phyloP scores from a whole-genome alignment of 2,888 invertebrate species.

The Spatulosminthurus flaviceps region DNA sequence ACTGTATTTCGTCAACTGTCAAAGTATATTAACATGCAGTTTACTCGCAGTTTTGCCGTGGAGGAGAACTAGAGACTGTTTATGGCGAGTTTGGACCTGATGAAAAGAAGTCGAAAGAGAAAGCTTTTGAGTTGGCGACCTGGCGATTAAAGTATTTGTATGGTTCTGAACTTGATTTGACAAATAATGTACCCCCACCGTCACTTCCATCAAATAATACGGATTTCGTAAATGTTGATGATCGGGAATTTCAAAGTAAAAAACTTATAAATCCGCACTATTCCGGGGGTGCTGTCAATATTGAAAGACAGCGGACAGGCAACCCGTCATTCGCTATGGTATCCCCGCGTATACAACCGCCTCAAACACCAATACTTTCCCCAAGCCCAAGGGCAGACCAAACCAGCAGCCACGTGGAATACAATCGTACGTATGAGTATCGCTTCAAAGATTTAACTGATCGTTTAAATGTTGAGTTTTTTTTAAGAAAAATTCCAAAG shows the following conservation, averaged over 20 bases:
- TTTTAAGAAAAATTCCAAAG: slow-evolving; percentile 25
- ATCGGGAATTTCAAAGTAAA: neutral
- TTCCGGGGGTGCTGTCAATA: neutral
- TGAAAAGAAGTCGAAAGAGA: slow-evolving; percentile 11
- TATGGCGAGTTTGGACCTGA: slow-evolving; percentile 20
- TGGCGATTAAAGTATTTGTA: slow-evolving; percentile 20
- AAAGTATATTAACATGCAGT: too few relatives aligned
- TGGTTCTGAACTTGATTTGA: slow-evolving; percentile 20
- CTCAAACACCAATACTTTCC: neutral
- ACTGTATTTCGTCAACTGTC: too few relatives aligned
- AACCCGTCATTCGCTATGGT: neutral
- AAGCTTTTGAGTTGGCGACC: slow-evolving; percentile 22
- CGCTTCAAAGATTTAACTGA: slow-evolving; percentile 17
- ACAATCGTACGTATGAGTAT: slow-evolving; percentile 10
- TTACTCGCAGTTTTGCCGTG: slow-evolving; percentile 23
- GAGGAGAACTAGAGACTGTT: slow-evolving; percentile 5
- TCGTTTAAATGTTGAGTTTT: slow-evolving; percentile 2
- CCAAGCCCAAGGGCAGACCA: neutral
- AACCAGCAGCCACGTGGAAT: neutral
- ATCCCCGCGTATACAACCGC: neutral
- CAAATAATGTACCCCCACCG: neutral
- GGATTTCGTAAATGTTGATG: neutral
- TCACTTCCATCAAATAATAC: neutral
- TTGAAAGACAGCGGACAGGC: neutral
- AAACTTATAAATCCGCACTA: neutral